Conservation (phyloP, 53 echinoderm and acorn worm species). For the Mesocentrotus franciscanus region DNA sequence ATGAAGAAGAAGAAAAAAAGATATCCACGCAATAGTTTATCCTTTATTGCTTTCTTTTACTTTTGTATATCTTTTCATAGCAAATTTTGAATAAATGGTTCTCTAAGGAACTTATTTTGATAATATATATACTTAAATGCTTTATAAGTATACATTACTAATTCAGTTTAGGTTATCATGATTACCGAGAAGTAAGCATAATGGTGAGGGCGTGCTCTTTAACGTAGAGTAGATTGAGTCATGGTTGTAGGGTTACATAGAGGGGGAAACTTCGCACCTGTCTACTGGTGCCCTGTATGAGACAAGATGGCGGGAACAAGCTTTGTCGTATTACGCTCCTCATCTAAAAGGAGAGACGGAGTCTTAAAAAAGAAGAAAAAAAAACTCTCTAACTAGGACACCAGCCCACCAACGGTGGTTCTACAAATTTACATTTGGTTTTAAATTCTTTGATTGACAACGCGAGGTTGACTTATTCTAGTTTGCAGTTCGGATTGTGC, state of each 20-base stretch:
- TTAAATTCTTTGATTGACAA: constrained; percentile 69
- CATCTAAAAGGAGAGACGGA: constrained; percentile 27
- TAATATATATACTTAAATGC: no score
- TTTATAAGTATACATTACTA: no score
- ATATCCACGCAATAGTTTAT: background rate
- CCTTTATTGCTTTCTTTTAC: background rate
- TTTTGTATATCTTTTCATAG: background rate
- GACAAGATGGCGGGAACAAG: constrained; percentile 41
- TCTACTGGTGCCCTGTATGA: background rate
- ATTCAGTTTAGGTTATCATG: background rate
- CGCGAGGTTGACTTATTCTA: constrained; percentile 57
- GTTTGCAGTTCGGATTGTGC: constrained; percentile 58
- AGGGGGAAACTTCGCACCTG: constrained; percentile 51
- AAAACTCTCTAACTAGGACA: constrained; percentile 51
- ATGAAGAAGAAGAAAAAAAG: no score
- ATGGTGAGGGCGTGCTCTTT: background rate
- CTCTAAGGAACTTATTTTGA: background rate
- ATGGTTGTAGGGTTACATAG: constrained; percentile 6
- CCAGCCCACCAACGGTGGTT: constrained; percentile 63
- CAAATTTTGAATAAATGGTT: background rate
- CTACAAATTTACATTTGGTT: constrained; percentile 66
- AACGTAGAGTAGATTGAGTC: background rate
- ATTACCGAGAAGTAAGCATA: background rate
- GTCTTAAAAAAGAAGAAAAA: constrained; percentile 9
- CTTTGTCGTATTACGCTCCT: constrained; percentile 31